Base-by-base conservation (phyloP, 2,888 invertebrate species). In the Diadegma fenestrale region DNA sequence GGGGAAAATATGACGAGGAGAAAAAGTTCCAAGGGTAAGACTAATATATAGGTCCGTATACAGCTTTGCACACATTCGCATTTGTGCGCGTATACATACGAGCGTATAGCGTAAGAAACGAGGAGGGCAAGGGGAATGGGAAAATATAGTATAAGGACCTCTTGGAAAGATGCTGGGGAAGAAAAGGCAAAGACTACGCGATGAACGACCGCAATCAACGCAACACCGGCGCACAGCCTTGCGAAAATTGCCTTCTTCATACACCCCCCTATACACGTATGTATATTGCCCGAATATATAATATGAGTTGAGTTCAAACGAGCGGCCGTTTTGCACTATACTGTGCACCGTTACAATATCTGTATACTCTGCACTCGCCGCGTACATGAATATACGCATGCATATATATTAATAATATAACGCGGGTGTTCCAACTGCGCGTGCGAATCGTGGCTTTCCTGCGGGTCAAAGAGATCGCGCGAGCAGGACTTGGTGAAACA, bases 191-290 rank as follows among this genome's bases (percentile, higher is more conserved):
- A 73, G 81, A 83, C 54, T 80, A 82, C 84, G 91, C 92, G 91
- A 92, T 92, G 92, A 90, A 92, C 92, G 92, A 92, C 91, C 91
- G 92, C 91, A 92, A 92, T 92, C 92, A 92, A 91, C 92, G 91
- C 92, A 91, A 92, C 92, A 91, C 90, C 90, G 91, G 86, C 89
- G 90, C 90, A 88, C 89, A 91, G 87, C 89, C 92, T 90, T 87
- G 91, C 91, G 90, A 92, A 92, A 92, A 92, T 92, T 92, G 90
- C 92, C 88, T 89, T 2, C 22, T 48, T n/a, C 33, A 41, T 63
- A 63, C n/a, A 63, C 51, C 30, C 19, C 12, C 37, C 12, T 77
- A 22, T 64, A 26, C 48, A 66, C 58, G 30, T 19, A 71, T 58
- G n/a, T 78, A 43, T 69, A 89, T 89, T 10, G 37, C 89, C 90